Evolutionary conservation across 1,140 invertebrate species (phyloP).

Genomic region (Brachystomella parvula): DNA sequence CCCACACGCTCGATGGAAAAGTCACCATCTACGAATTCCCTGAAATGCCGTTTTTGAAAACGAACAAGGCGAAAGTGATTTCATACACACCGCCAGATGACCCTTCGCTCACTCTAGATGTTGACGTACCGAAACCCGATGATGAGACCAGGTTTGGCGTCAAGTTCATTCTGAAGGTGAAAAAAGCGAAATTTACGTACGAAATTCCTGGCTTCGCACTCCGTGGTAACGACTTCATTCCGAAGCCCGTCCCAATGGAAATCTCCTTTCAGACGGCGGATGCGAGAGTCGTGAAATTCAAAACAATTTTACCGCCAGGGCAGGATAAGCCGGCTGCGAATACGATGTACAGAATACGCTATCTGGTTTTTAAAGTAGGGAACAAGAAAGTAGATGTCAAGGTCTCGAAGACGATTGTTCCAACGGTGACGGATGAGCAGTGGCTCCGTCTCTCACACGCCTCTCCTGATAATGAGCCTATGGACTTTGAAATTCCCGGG

Average conservation of each 20-base stretch:
- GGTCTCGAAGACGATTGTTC: background rate
- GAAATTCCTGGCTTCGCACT: background rate
- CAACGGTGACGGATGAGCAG: background rate
- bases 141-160: background rate
- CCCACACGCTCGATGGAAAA: background rate
- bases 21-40: background rate
- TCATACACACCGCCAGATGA: background rate
- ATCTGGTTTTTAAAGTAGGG: background rate
- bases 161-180: background rate
- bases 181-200: background rate
- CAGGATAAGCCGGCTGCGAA: background rate
- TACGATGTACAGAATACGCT: background rate
- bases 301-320: background rate
- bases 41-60: background rate
- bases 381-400: background rate
- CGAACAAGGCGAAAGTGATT: background rate
- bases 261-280: background rate
- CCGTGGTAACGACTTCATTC: background rate
- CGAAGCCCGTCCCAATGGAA: background rate
- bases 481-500: conserved; percentile 2
- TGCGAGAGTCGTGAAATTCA: background rate
- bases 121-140: background rate
- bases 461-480: background rate
- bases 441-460: background rate
- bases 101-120: background rate